Percentiles rank a stretch among this genome's conserved stretches.
These are phyloP conservation scores for Cabera pusaria DNA, from an alignment of 2,888 invertebrate genomes.

Conservation along the genomic window DNA sequence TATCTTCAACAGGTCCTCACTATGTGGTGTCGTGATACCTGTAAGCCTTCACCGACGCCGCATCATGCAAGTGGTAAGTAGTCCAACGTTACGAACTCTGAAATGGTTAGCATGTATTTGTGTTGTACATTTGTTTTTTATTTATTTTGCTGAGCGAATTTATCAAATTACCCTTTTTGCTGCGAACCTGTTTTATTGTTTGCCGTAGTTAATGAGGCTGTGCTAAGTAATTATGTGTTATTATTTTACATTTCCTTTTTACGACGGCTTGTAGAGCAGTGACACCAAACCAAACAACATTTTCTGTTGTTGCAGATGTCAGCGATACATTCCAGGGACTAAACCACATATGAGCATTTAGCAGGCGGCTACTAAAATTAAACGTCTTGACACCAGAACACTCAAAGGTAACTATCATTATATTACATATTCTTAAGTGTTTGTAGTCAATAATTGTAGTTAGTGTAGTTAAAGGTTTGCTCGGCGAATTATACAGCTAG, in stretches of 20 bases:
- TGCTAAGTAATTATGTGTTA: slow-evolving; percentile 40
- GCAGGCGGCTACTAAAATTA: too few species aligned
- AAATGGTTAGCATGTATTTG: too few species aligned
- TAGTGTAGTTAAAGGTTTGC: too few species aligned
- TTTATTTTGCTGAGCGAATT: slow-evolving; percentile 14
- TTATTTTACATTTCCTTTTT: slow-evolving; percentile 14
- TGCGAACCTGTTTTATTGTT: slow-evolving; percentile 31
- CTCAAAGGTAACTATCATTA: too few species aligned
- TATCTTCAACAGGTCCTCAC: slow-evolving; percentile 8
- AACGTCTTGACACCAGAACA: too few species aligned
- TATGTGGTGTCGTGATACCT: too few species aligned
- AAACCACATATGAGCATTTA: too few species aligned
- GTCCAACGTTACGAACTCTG: background rate
- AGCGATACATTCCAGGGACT: too few species aligned
- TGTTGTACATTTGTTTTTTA: background rate
- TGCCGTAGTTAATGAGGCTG: slow-evolving; percentile 32
- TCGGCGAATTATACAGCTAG: slow-evolving; percentile 3
- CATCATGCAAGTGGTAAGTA: slow-evolving; percentile 4
- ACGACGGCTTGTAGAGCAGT: too few species aligned
- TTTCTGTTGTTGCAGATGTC: slow-evolving; percentile 56
- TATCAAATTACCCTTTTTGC: slow-evolving; percentile 12
- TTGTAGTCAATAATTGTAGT: slow-evolving; percentile 1
- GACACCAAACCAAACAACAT: slow-evolving; percentile 35
- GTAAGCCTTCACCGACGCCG: background rate
- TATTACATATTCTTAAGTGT: too few species aligned